Evolutionary conservation across 1,140 invertebrate genomes (phyloP).

Genomic region (Meloidogyne floridensis): DNA sequence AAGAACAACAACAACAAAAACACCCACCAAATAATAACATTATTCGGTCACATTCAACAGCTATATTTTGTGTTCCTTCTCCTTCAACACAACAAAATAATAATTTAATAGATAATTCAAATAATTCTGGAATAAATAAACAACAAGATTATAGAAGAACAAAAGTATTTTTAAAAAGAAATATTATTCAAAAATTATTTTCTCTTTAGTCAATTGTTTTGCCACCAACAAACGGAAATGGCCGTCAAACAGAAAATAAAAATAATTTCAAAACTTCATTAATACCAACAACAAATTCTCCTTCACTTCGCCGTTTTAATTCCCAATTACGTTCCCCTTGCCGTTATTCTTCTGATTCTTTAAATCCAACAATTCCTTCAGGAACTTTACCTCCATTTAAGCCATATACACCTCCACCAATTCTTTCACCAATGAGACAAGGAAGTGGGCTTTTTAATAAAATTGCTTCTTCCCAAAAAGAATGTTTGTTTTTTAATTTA

Average conservation of each 20-base stretch:
- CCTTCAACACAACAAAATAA: slow-evolving; percentile 2
- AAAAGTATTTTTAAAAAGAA: not conserved
- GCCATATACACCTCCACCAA: slow-evolving; percentile 85
- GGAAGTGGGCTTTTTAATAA: slow-evolving; percentile 81
- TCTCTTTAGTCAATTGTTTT: not conserved
- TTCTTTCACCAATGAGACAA: slow-evolving; percentile 82
- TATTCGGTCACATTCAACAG: slow-evolving; percentile 16
- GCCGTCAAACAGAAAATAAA: not conserved
- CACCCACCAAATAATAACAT: not conserved
- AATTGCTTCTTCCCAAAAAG: slow-evolving; percentile 46
- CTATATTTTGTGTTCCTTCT: slow-evolving; percentile 21
- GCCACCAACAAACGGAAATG: not conserved
- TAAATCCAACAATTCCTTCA: not conserved
- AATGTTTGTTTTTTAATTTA: slow-evolving; percentile 19
- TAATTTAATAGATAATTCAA: not conserved
- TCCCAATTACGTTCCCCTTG: slow-evolving; percentile 31
- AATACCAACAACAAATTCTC: not conserved
- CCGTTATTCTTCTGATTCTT: slow-evolving; percentile 4
- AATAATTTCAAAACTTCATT: not conserved
- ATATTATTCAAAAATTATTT: not conserved
- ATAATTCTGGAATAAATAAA: not conserved
- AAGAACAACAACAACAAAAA: not conserved
- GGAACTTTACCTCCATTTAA: slow-evolving; percentile 29
- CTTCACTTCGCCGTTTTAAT: slow-evolving; percentile 33
- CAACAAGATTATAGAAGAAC: not conserved